Percentiles rank a stretch among this genome's conserved stretches.
Conservation (phyloP, 2,888 invertebrate species). For the Blera fallax region DNA sequence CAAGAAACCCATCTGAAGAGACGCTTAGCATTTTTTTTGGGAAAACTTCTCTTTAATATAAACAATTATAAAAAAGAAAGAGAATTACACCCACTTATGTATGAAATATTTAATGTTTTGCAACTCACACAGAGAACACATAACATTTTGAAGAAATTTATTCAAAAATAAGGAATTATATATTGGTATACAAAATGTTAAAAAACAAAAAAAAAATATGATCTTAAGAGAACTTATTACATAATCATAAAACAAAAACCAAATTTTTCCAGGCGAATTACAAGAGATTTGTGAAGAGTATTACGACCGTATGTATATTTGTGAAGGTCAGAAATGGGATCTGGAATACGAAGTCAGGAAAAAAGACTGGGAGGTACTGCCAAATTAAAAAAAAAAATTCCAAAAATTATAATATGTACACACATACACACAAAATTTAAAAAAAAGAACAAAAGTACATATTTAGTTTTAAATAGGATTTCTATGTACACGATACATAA, state of each 20-base stretch:
- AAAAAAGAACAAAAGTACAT: slow-evolving; percentile 23
- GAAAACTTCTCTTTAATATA: slow-evolving; percentile 25
- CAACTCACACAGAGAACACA: slow-evolving; percentile 72
- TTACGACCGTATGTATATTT: slow-evolving; percentile 97
- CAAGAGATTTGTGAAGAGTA: slow-evolving; percentile 97
- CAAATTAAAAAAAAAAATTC: slow-evolving; percentile 75
- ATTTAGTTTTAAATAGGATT: slow-evolving; percentile 35
- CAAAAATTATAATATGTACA: slow-evolving; percentile 57
- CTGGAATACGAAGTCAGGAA: slow-evolving; percentile 99
- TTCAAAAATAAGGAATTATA: slow-evolving; percentile 20
- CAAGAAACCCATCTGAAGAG: slow-evolving; percentile 46
- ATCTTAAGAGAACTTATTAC: slow-evolving; percentile 77
- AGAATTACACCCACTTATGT: slow-evolving; percentile 52
- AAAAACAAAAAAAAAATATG: slow-evolving; percentile 38
- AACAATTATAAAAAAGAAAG: neutral
- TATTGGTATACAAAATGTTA: slow-evolving; percentile 35
- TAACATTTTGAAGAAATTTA: slow-evolving; percentile 71
- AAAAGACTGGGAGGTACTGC: slow-evolving; percentile 99
- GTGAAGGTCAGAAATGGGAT: slow-evolving; percentile 99
- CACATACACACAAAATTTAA: slow-evolving; percentile 67
- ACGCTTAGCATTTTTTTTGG: slow-evolving; percentile 56
- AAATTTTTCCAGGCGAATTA: slow-evolving; percentile 84
- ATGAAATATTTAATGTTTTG: slow-evolving; percentile 69
- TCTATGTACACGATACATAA: slow-evolving; percentile 42
- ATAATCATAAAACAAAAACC: slow-evolving; percentile 69